Evolutionary conservation across 2,797 vertebrate genomes (phyloP).

Genomic region (Paramormyrops hopkinsi): DNA sequence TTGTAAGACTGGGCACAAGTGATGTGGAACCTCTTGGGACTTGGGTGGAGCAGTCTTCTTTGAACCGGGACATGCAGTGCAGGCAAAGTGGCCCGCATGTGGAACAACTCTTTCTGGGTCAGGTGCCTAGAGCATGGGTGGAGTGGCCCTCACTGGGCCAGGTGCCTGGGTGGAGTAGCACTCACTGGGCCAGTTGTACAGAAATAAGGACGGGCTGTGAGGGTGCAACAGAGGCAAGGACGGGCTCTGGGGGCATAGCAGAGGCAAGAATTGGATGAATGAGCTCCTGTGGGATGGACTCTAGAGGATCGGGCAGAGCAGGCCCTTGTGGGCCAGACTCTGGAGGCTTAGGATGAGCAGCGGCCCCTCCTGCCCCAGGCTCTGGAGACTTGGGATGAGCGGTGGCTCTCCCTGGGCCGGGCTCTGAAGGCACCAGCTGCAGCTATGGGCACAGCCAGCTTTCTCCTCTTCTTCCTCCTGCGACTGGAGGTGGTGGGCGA

Average conservation of each 20-base stretch:
- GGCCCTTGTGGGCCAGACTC: not conserved
- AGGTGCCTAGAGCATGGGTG: not conserved
- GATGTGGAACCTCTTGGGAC: not conserved
- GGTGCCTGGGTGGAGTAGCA: not conserved
- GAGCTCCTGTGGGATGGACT: too few relatives aligned
- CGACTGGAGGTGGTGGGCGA: not conserved
- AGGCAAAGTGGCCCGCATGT: not conserved
- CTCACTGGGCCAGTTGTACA: not conserved
- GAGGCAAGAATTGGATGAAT: not conserved
- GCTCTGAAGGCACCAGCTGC: not conserved
- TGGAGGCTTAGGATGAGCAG: not conserved
- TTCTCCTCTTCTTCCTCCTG: not conserved
- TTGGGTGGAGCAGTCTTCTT: not conserved
- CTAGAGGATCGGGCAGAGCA: not conserved
- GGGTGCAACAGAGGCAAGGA: not conserved
- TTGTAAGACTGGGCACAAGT: not conserved
- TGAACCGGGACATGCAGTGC: not conserved
- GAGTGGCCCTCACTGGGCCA: not conserved
- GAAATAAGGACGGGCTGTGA: not conserved
- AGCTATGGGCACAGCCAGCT: not conserved
- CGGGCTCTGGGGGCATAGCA: not conserved
- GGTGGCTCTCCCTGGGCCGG: not conserved
- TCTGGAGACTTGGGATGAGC: not conserved
- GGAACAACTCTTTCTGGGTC: not conserved
- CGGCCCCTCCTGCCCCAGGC: not conserved